Evolutionary conservation across 1,140 invertebrate species (phyloP), one percentile per base, ranked within the genome.

Genomic region (Hypothenemus hampei): DNA sequence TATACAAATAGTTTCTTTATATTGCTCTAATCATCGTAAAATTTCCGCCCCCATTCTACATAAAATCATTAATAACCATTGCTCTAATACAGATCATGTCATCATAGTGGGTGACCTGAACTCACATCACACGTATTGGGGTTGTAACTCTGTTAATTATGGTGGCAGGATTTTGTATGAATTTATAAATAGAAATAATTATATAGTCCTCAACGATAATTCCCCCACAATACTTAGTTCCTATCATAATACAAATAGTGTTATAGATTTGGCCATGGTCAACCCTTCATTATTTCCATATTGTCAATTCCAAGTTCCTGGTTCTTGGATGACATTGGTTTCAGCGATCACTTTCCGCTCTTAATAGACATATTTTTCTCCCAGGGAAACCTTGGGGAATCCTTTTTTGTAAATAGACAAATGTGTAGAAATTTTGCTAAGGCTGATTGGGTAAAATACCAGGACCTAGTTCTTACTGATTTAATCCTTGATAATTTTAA

Each of bases 61-160:
- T 15, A 6, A 39, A 6, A 19, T 7, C 5, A 19, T 39, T 13
- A 13, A 29, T 29, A 7, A 29, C 6, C 6, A 29, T 7, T n/a
- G n/a, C 6, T 7, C n/a, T 29, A 7, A 7, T 29, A 7, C 26
- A 7, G 6, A 6, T 7, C 6, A 29, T 7, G n/a, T n/a, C n/a
- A 29, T 29, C 6, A n/a, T 45, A n/a, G 39, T 50, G 35, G 47
- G 47, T 48, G 47, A 50, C 19, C n/a, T 50, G 10, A 50, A 50
- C 15, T 11, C 47, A 8, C 47, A 50, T 22, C 35, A 50, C n/a
- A 19, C 35, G 4, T 19, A 21, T 33, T 41, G 47, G 35, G 18
- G 15, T n/a, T 7, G n/a, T 29, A 29, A 7, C 6, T 29, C 26
- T 7, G 6, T 7, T 7, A 29, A 29, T n/a, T n/a, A n/a, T 29